phyloP scores from a whole-genome alignment of 2,797 vertebrate genomes.

The Neosilurus mollespiculum region DNA sequence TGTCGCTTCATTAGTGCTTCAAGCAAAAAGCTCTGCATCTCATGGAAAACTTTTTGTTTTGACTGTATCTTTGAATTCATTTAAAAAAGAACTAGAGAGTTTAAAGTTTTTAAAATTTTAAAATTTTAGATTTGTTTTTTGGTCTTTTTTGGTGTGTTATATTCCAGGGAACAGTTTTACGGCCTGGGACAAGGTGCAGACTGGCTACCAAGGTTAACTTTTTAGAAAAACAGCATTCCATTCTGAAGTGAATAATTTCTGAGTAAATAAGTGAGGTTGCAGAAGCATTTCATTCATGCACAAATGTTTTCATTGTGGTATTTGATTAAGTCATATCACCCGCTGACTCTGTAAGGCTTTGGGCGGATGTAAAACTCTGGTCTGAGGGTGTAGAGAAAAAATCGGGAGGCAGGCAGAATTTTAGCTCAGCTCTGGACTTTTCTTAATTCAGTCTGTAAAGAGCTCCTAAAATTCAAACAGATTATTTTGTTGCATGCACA shows the following conservation, averaged over 20 bases:
- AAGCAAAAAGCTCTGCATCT: slow-evolving; percentile 2
- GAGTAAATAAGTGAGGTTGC: background rate
- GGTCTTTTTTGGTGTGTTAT: slow-evolving; percentile 1
- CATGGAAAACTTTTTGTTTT: slow-evolving; percentile 38
- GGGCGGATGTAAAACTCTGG: no score
- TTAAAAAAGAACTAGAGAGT: background rate
- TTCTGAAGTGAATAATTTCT: slow-evolving; percentile 1
- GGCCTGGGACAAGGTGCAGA: slow-evolving; percentile 10
- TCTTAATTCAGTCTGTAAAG: no score
- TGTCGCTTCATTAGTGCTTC: background rate
- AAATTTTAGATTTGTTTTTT: background rate
- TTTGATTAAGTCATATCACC: background rate
- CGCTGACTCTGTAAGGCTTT: background rate
- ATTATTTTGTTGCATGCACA: no score
- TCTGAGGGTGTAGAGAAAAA: no score
- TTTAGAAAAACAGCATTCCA: slow-evolving; percentile 12
- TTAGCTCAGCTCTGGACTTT: no score
- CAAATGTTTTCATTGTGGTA: background rate
- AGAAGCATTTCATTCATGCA: slow-evolving; percentile 18
- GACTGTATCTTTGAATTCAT: slow-evolving; percentile 41
- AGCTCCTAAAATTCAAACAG: no score
- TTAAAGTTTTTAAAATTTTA: background rate
- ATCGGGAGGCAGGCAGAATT: no score
- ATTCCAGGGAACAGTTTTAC: background rate
- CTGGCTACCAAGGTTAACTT: background rate